Base-by-base conservation (phyloP, 2,888 invertebrate genomes). In the Acanthacorydalis orientalis region DNA sequence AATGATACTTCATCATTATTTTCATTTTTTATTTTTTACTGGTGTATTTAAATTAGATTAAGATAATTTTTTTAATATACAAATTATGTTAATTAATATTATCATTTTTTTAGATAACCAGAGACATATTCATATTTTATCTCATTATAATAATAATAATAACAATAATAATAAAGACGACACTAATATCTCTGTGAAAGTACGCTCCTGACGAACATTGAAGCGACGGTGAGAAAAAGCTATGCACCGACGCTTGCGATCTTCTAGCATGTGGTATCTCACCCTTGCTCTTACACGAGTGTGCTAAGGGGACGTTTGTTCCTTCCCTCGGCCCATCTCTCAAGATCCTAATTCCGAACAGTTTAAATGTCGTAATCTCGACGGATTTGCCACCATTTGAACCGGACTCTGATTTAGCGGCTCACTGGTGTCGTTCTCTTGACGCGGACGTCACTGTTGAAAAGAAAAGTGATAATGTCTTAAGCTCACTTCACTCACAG, bases 381-480 rank as follows among this genome's bases (percentile, higher is more conserved):
- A 39, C 34, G 47, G 47, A 47, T 47, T 47, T 47, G 43, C 42
- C 31, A 47, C 32, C 43, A 43, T 47, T 39, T 43, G 40, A 41
- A 32, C 41, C 46, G 46, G 46, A 40, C 46, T 46, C 38, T 23
- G 33, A 34, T 42, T 37, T 37, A 14, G 14, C n/a, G 37, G 14
- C 14, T 14, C 37, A 37, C 37, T 37, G 37, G 12, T 37, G 37
- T 37, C n/a, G 37, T 12, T 23, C 23, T 23, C 23, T 23, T 23
- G 16, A 16, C 68, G 69, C 68, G 68, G 65, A 64, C 43, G 45
- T 63, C 63, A 63, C 66, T 64, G 65, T 65, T 40, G 57, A 62
- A 72, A 74, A 73, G 73, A 74, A 75, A 75, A 75, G 74, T 74
- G 74, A 75, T 75, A 75, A 76, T 74, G 74, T 75, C 73, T 74